Evolutionary conservation across 2,113 vertebrate genomes (phyloP).

Genomic region (Odobenus rosmarus): DNA sequence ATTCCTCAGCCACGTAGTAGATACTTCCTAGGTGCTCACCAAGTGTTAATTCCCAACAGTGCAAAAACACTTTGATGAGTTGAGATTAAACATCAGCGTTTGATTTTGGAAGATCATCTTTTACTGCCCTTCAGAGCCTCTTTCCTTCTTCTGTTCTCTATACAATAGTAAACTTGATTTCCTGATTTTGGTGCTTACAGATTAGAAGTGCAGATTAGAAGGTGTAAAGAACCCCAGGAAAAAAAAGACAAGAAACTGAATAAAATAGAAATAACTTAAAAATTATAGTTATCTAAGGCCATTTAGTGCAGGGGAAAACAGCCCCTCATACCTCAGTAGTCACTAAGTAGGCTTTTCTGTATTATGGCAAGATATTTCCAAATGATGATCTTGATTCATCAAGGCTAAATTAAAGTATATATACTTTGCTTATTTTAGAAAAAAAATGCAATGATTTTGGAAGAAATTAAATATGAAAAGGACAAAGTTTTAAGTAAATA

Average conservation of each 20-base stretch:
- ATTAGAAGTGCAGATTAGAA: conserved; percentile 33
- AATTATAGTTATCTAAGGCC: background rate
- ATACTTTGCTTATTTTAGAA: conserved; percentile 31
- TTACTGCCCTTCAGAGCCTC: background rate
- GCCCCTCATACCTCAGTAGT: background rate
- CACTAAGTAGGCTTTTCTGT: background rate
- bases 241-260: background rate
- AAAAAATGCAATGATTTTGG: background rate
- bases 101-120: conserved; percentile 6
- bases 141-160: background rate
- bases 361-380: background rate
- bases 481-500: background rate
- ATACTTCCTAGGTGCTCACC: background rate
- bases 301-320: background rate
- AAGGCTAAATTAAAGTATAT: conserved; percentile 7
- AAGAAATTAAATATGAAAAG: conserved; percentile 21
- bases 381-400: background rate
- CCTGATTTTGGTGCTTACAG: background rate
- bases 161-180: background rate
- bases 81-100: background rate
- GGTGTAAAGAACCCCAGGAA: background rate
- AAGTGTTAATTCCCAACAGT: background rate
- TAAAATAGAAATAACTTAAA: conserved; percentile 39
- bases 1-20: background rate
- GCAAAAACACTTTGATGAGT: background rate